Base-by-base conservation (phyloP, 2,888 invertebrate species). In the Crioceris asparagi region DNA sequence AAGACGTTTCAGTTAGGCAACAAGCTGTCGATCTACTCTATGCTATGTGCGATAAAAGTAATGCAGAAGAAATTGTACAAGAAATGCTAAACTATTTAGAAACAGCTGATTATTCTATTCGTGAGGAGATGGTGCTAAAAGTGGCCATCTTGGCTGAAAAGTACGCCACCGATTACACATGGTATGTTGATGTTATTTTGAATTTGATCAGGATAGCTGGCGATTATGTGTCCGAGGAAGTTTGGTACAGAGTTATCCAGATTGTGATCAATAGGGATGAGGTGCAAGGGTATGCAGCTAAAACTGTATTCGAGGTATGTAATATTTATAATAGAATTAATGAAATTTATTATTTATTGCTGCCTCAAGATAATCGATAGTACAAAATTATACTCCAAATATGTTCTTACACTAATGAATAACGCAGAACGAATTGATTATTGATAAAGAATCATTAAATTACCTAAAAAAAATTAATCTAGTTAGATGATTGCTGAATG, bases 81-180 rank as follows among this genome's bases (percentile, higher is more conserved):
- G 98, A 99, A 69, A 99, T 99, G 98, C 71, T 98, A 51, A 88
- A 92, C 61, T 99, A 98, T 64, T 71, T 99, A 51, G 98, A 98
- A 71, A 94, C 96, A 16, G 98, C 98, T 38, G 98, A 99, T 68
- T 98, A 98, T 68, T 97, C 97, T 17, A 99, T 99, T 54, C 76
- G 98, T 49, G 98, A 99, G 69, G 98, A 99, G 70, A 98, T 99
- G 98, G 98, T 99, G 25, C 70, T 99, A 33, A 99, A 98, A 70
- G 97, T 98, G 45, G 98, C 98, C 35, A 99, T 99, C 58, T 69
- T 98, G 47, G 93, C 98, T 31, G 98, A 99, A 67, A 98, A 97
- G 67, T 98, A 99, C 68, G 97, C 98, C 12, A 92, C 94, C 32
- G 98, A 99, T 66, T 98, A 94, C 61, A 97, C 96, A 32, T 99